These are phyloP conservation scores for Morelia viridis DNA, from an alignment of 2,797 vertebrate species.

Conservation along the genomic window DNA sequence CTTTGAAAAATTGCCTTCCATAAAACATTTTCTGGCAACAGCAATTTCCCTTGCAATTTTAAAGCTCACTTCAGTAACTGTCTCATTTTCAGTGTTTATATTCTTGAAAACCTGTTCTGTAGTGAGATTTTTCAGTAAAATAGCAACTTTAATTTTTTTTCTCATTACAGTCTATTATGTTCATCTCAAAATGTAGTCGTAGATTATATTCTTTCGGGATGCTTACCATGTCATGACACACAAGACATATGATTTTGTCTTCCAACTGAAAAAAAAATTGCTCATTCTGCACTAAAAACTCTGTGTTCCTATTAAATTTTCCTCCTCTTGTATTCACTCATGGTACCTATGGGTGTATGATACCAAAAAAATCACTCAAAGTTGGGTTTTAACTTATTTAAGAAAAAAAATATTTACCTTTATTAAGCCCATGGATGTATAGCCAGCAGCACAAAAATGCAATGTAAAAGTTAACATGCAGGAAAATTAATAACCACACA, in stretches of 20 bases:
- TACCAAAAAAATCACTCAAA: background rate
- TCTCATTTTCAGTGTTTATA: no score
- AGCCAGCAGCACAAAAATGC: background rate
- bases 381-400: background rate
- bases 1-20: background rate
- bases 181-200: background rate
- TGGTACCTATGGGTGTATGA: background rate
- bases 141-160: background rate
- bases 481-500: background rate
- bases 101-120: no score
- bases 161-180: background rate
- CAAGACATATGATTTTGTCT: background rate
- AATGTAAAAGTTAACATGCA: background rate
- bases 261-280: background rate
- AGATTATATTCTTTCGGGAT: background rate
- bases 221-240: background rate
- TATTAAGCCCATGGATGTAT: background rate
- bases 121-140: background rate
- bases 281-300: background rate
- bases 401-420: background rate
- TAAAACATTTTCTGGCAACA: background rate
- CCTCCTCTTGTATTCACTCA: background rate
- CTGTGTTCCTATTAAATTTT: background rate
- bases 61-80: background rate
- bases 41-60: background rate